Conservation (phyloP, 2,113 vertebrate species). For the Chamaea fasciata region DNA sequence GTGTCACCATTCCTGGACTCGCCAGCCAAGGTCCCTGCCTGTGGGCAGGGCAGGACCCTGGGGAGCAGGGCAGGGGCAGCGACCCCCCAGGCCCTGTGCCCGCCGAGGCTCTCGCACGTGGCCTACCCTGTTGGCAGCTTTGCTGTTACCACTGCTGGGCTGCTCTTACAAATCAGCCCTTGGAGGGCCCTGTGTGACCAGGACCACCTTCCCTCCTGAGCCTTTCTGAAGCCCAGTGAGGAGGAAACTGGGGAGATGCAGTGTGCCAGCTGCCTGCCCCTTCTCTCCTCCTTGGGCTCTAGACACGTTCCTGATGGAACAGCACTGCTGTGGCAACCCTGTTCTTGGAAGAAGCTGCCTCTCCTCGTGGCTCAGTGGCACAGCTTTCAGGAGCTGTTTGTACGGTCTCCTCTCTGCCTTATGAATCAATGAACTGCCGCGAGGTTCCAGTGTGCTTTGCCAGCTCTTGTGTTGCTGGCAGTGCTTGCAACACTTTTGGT, state of each 20-base stretch:
- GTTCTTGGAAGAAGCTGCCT: neutral
- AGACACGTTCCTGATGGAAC: neutral
- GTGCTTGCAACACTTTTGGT: accelerated
- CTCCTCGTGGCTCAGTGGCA: neutral
- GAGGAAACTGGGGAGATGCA: neutral
- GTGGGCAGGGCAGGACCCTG: neutral
- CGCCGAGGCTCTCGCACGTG: accelerated
- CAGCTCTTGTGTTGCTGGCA: neutral
- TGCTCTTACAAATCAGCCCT: neutral
- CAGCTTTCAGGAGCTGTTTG: neutral
- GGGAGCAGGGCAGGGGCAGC: neutral
- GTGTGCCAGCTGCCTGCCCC: neutral
- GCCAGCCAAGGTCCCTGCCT: neutral
- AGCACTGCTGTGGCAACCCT: neutral
- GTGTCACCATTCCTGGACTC: accelerated
- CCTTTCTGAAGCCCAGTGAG: neutral
- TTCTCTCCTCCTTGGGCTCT: neutral
- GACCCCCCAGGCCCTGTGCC: accelerated
- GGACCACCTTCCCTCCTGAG: accelerated
- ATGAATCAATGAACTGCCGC: neutral
- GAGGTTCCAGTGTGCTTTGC: neutral
- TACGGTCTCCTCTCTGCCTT: neutral
- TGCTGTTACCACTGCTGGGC: accelerated
- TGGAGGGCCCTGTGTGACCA: no score
- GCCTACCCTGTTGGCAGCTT: neutral